Percentiles rank a stretch among this genome's conserved stretches.
Conservation (phyloP, 1,140 invertebrate species). For the Drosophila lini region DNA sequence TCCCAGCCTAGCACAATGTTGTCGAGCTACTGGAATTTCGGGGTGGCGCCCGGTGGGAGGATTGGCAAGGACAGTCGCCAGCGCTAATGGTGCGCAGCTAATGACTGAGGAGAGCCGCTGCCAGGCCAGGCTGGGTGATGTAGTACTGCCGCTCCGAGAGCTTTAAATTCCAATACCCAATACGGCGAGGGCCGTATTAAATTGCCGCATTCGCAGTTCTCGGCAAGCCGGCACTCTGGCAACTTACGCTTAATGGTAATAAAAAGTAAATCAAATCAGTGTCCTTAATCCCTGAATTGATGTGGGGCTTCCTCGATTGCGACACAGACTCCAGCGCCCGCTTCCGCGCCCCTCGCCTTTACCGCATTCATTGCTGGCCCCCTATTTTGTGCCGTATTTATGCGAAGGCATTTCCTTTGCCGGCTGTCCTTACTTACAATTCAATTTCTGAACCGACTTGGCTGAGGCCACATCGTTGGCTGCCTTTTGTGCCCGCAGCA, state of each 20-base stretch:
- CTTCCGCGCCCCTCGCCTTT: not conserved
- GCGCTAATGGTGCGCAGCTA: slow-evolving; percentile 80
- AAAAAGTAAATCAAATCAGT: slow-evolving; percentile 84
- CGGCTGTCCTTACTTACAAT: slow-evolving; percentile 74
- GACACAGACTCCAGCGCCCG: slow-evolving; percentile 27
- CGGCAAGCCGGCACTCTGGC: slow-evolving; percentile 52
- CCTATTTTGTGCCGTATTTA: slow-evolving; percentile 64
- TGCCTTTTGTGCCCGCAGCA: slow-evolving; percentile 34
- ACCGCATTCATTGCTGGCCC: slow-evolving; percentile 30
- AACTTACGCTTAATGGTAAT: slow-evolving; percentile 83
- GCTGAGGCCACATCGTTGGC: slow-evolving; percentile 54
- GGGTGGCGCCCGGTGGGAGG: slow-evolving; percentile 19
- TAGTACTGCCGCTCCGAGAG: slow-evolving; percentile 34
- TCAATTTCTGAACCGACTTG: slow-evolving; percentile 66
- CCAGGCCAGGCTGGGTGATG: slow-evolving; percentile 25
- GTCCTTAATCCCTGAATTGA: slow-evolving; percentile 83
- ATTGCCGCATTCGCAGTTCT: slow-evolving; percentile 57
- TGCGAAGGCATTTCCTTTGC: slow-evolving; percentile 70
- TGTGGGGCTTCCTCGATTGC: slow-evolving; percentile 68
- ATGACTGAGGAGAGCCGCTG: slow-evolving; percentile 55
- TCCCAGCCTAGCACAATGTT: slow-evolving; percentile 32
- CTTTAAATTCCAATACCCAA: slow-evolving; percentile 72
- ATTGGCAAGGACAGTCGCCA: slow-evolving; percentile 41
- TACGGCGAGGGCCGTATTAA: slow-evolving; percentile 52
- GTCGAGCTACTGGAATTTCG: slow-evolving; percentile 15